Evolutionary conservation across 2,797 vertebrate genomes (phyloP).

Genomic region (Discoglossus pictus): DNA sequence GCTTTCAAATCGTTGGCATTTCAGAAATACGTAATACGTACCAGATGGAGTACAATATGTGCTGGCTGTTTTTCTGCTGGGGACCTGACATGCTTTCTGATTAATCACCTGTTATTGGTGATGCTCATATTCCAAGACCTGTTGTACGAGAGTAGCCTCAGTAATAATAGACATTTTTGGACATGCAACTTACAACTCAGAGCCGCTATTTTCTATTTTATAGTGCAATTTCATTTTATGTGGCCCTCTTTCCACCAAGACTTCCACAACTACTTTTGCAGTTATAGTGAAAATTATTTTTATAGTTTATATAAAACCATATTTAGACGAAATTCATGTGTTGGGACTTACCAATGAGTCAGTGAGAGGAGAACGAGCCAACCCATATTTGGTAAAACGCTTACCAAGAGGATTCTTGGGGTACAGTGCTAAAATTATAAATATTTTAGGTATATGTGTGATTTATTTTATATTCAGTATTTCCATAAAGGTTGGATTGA

Average conservation of each 20-base stretch:
- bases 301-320: too few relatives aligned
- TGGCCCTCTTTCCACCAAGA: too few relatives aligned
- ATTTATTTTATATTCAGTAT: too few relatives aligned
- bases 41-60: constrained; percentile 58
- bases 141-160: not conserved
- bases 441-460: too few relatives aligned
- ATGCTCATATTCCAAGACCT: constrained; percentile 24
- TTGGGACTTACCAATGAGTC: too few relatives aligned
- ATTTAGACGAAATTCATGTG: too few relatives aligned
- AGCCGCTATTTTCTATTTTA: not conserved
- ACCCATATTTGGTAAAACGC: too few relatives aligned
- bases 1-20: constrained; percentile 58
- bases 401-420: too few relatives aligned
- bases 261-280: not conserved
- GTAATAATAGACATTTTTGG: not conserved
- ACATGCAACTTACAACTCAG: not conserved
- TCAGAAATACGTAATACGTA: constrained; percentile 60
- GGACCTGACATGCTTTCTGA: constrained; percentile 51
- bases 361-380: too few relatives aligned
- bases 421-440: too few relatives aligned
- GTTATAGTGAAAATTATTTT: not conserved
- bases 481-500: too few relatives aligned
- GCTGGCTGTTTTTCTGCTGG: constrained; percentile 55
- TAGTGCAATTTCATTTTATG: too few relatives aligned
- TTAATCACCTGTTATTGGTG: constrained; percentile 63